Conservation (phyloP, 2,113 vertebrate species). For the Sapayoa aenigma region DNA sequence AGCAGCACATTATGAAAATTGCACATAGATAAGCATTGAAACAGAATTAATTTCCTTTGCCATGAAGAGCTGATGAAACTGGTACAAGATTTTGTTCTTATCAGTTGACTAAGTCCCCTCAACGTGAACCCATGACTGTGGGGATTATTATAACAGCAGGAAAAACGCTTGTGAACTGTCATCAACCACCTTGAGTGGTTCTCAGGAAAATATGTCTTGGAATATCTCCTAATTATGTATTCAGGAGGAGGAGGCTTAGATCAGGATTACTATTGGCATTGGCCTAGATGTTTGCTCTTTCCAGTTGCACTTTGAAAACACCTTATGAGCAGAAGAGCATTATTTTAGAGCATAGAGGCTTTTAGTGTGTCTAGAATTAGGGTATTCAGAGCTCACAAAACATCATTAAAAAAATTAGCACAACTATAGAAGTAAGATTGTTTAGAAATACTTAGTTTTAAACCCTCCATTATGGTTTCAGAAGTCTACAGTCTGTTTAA, state of each 20-base stretch:
- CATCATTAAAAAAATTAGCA: not conserved
- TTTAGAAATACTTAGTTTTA: not conserved
- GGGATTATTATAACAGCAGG: not conserved
- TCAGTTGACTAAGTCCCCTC: not conserved
- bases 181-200: not conserved
- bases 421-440: not conserved
- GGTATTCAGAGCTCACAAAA: not conserved
- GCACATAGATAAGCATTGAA: not conserved
- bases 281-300: conserved; percentile 37
- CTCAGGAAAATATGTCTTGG: conserved; percentile 6
- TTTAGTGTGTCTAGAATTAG: not conserved
- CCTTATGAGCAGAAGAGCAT: not conserved
- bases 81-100: conserved; percentile 7
- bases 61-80: conserved; percentile 5
- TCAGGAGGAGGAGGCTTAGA: conserved; percentile 2
- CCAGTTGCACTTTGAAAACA: not conserved
- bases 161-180: conserved; percentile 42
- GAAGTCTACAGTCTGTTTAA: not conserved
- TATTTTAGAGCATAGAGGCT: not conserved
- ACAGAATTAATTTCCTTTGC: conserved; percentile 19
- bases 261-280: conserved; percentile 20
- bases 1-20: not conserved
- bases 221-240: conserved; percentile 40
- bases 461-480: not conserved
- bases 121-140: not conserved